Evolutionary conservation across 2,888 invertebrate genomes (phyloP).

Genomic region (Scaptomyza flava): DNA sequence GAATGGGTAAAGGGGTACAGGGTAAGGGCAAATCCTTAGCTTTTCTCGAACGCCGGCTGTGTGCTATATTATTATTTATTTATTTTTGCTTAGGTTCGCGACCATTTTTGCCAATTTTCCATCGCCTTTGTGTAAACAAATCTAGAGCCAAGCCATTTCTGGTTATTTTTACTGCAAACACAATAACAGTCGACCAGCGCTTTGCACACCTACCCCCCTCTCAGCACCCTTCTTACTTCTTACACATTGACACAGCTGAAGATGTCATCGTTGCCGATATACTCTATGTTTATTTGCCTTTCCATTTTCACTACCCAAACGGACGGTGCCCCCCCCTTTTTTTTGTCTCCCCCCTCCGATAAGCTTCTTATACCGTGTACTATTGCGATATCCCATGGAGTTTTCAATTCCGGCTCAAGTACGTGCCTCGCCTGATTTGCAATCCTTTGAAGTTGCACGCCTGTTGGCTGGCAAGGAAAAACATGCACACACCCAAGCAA

Average conservation of each 20-base stretch:
- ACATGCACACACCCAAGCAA: neutral
- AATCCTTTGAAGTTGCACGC: conserved; percentile 57
- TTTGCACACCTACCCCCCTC: neutral
- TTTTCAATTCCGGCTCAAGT: conserved; percentile 67
- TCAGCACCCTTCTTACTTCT: neutral
- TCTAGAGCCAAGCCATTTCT: conserved; percentile 57
- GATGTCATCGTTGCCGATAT: conserved; percentile 13
- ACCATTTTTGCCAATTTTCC: conserved; percentile 59
- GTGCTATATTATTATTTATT: conserved; percentile 46
- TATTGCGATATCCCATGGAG: conserved; percentile 51
- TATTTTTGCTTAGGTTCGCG: conserved; percentile 54
- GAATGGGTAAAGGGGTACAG: no score
- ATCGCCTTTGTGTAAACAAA: conserved; percentile 65
- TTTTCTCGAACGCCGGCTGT: conserved; percentile 21
- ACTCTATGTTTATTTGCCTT: conserved; percentile 70
- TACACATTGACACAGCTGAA: conserved; percentile 17
- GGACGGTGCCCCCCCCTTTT: neutral
- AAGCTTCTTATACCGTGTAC: conserved; percentile 17
- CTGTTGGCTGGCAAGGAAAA: conserved; percentile 19
- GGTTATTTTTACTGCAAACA: conserved; percentile 61
- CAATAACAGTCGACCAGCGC: conserved; percentile 53
- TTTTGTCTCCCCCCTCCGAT: conserved; percentile 1
- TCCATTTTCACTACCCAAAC: conserved; percentile 55
- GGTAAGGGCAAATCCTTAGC: conserved; percentile 24
- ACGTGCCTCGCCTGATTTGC: conserved; percentile 57